phyloP scores from a whole-genome alignment of 2,797 vertebrate genomes.

The Poecile montanus region DNA sequence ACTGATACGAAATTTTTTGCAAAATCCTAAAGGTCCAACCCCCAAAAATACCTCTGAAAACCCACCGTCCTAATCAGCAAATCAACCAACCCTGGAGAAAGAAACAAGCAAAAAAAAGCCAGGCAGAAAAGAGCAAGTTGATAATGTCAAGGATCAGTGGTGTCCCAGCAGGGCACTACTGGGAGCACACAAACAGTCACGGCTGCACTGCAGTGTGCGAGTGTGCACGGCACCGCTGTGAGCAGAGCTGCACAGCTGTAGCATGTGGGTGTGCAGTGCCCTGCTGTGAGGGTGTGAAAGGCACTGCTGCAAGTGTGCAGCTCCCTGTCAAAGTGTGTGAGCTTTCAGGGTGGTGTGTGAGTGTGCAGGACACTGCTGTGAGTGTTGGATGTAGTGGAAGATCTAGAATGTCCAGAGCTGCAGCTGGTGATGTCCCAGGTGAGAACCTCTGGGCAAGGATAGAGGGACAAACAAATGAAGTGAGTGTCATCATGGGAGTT shows the following conservation, averaged over 20 bases:
- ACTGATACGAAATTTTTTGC: neutral
- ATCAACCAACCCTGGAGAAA: neutral
- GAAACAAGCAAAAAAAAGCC: neutral
- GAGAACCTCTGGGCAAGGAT: neutral
- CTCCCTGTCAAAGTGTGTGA: fast-evolving
- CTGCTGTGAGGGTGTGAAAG: neutral
- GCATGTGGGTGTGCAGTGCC: fast-evolving
- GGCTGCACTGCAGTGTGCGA: too few species aligned
- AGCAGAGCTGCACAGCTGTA: neutral
- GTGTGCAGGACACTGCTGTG: neutral
- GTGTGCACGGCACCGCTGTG: fast-evolving
- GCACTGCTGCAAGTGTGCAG: neutral
- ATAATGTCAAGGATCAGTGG: neutral
- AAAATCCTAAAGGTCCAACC: neutral
- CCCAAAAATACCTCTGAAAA: fast-evolving
- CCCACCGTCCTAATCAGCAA: neutral
- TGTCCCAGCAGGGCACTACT: too few species aligned
- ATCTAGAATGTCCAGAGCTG: neutral
- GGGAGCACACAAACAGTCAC: fast-evolving
- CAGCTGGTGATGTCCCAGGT: too few species aligned
- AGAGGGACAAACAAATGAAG: neutral
- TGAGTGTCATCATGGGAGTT: neutral
- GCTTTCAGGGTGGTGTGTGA: neutral
- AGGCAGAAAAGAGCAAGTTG: neutral
- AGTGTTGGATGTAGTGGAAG: fast-evolving